Evolutionary conservation across 1,140 invertebrate species (phyloP).

Genomic region (Lordiphosa collinella): DNA sequence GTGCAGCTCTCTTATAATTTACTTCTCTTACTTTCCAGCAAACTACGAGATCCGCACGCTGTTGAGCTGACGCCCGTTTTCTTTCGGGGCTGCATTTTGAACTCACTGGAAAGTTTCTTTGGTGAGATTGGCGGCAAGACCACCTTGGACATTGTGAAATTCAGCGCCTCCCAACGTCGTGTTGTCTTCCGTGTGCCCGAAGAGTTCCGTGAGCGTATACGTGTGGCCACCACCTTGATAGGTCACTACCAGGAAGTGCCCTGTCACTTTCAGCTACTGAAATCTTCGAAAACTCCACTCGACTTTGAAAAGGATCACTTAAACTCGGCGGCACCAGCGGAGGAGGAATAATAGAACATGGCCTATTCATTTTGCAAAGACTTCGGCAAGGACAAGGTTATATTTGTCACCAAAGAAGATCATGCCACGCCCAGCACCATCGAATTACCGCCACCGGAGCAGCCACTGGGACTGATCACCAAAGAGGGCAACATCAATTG

Average conservation of each 20-base stretch:
- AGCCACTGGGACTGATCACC: constrained; percentile 89
- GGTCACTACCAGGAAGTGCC: constrained; percentile 80
- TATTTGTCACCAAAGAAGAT: constrained; percentile 91
- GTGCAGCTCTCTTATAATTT: constrained; percentile 26
- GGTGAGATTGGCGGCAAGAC: constrained; percentile 82
- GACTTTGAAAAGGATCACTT: constrained; percentile 33
- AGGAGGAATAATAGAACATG: constrained; percentile 67
- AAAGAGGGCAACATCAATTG: constrained; percentile 96
- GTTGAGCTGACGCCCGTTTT: constrained; percentile 79
- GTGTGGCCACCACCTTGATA: constrained; percentile 82
- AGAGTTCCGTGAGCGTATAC: constrained; percentile 81
- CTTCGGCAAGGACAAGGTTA: constrained; percentile 89
- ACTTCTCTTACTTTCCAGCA: constrained; percentile 71
- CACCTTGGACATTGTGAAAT: constrained; percentile 83
- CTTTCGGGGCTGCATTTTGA: constrained; percentile 82
- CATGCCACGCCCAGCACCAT: constrained; percentile 86
- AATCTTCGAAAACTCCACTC: constrained; percentile 72
- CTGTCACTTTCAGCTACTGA: constrained; percentile 82
- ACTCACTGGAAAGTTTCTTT: constrained; percentile 81
- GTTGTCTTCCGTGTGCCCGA: constrained; percentile 82
- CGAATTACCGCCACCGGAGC: constrained; percentile 86
- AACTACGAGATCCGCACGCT: constrained; percentile 78
- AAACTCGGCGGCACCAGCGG: background rate
- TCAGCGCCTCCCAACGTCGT: constrained; percentile 78
- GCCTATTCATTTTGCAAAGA: constrained; percentile 80